A percentile compares a stretch with the other conserved stretches of the same genome.
Conservation (phyloP, 2,888 invertebrate genomes). For the Sinohyriopsis cumingii region DNA sequence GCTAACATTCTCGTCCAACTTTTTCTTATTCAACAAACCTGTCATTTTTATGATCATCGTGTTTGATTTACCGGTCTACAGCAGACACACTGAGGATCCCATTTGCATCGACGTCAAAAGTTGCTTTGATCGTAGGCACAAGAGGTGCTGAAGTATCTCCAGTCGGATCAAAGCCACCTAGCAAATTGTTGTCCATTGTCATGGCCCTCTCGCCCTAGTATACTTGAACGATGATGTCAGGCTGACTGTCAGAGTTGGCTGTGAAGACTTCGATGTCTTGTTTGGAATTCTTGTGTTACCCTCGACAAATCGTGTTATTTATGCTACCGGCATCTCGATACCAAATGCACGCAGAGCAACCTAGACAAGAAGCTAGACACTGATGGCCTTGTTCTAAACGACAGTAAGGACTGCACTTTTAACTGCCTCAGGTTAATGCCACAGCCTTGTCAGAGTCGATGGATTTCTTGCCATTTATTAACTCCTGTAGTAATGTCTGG, state of each 20-base stretch:
- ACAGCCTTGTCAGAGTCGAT: constrained; percentile 98
- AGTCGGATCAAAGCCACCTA: constrained; percentile 61
- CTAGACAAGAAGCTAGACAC: constrained; percentile 89
- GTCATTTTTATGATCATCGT: constrained; percentile 91
- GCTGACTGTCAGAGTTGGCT: constrained; percentile 91
- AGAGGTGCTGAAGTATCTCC: constrained; percentile 67
- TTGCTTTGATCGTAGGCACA: constrained; percentile 75
- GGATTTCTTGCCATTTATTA: constrained; percentile 62
- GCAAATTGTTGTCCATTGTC: constrained; percentile 91
- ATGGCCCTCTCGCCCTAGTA: constrained; percentile 95
- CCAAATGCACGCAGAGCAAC: constrained; percentile 70
- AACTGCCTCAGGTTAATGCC: constrained; percentile 77
- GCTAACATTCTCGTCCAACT: constrained; percentile 82
- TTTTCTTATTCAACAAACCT: constrained; percentile 87
- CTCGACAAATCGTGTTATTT: constrained; percentile 58
- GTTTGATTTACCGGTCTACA: constrained; percentile 80
- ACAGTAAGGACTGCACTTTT: constrained; percentile 80
- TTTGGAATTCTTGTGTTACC: constrained; percentile 69
- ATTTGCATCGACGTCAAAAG: constrained; percentile 90
- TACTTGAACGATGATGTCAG: constrained; percentile 74
- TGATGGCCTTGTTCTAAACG: constrained; percentile 78
- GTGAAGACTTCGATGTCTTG: constrained; percentile 77
- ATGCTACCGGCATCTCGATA: constrained; percentile 76
- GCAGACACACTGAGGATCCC: constrained; percentile 79
- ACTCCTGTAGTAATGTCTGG: constrained; percentile 64